A percentile compares a stretch with the other conserved stretches of the same genome.
These are phyloP conservation scores for Rhamnusium bicolor DNA, from an alignment of 2,888 invertebrate genomes.

Conservation along the genomic window DNA sequence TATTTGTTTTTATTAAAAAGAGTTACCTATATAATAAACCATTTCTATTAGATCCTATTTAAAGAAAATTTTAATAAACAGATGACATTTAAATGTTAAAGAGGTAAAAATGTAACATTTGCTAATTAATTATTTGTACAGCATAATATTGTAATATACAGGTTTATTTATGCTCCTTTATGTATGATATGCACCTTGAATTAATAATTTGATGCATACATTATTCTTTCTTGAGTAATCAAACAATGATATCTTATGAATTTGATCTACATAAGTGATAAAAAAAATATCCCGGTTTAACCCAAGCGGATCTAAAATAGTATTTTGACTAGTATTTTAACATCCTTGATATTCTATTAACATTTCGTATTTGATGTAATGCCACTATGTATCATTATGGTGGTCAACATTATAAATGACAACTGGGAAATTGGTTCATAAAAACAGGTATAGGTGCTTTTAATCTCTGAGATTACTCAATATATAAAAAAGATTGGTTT, in stretches of 20 bases:
- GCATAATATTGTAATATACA: too few species aligned
- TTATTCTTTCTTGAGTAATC: not conserved
- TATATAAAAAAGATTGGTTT: too few species aligned
- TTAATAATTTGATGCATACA: conserved; percentile 1
- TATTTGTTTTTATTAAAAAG: too few species aligned
- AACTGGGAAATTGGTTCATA: not conserved
- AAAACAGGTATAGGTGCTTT: too few species aligned
- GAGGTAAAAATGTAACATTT: too few species aligned
- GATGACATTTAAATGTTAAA: too few species aligned
- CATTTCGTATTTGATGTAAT: not conserved
- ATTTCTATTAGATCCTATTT: too few species aligned
- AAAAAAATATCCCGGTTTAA: not conserved
- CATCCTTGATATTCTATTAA: conserved; percentile 15
- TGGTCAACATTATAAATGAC: not conserved
- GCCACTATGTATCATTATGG: not conserved
- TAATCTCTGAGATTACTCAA: too few species aligned
- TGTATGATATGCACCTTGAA: conserved; percentile 1
- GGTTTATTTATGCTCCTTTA: not conserved
- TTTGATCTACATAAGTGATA: not conserved
- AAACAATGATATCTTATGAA: not conserved
- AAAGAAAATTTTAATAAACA: too few species aligned
- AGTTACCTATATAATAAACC: too few species aligned
- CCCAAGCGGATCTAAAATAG: conserved; percentile 1
- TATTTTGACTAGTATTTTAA: not conserved
- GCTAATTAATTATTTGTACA: too few species aligned